A percentile compares a stretch with the other conserved stretches of the same genome.
These are phyloP conservation scores for Otolemur crassicaudatus DNA, from an alignment of 2,797 vertebrate genomes.

Conservation along the genomic window DNA sequence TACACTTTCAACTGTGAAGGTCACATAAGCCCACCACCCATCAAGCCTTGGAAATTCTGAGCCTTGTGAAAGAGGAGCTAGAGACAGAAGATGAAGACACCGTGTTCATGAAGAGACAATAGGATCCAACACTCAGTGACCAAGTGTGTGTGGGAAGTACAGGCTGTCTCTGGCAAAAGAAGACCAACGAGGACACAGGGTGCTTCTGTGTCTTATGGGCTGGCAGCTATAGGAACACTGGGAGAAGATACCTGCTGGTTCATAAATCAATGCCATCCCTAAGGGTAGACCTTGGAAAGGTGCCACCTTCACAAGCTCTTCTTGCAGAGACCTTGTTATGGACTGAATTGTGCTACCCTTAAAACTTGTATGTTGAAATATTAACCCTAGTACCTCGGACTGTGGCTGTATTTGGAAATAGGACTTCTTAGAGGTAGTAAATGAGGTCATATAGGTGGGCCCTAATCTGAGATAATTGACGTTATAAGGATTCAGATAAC, in stretches of 20 bases:
- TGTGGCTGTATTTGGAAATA: not conserved
- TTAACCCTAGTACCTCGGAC: not conserved
- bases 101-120: not conserved
- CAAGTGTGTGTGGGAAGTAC: not conserved
- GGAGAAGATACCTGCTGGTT: not conserved
- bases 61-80: not conserved
- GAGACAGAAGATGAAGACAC: not conserved
- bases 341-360: not conserved
- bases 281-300: not conserved
- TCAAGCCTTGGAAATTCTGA: not conserved
- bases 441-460: not conserved
- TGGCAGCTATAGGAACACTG: not conserved
- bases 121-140: not conserved
- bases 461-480: not conserved
- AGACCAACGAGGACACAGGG: not conserved
- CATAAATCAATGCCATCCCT: not conserved
- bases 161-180: not conserved
- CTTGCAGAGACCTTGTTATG: not conserved
- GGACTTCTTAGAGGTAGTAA: not conserved
- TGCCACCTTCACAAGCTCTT: not conserved
- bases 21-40: not conserved
- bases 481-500: not conserved
- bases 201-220: not conserved
- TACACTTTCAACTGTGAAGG: fast-evolving
- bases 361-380: not conserved